These are phyloP conservation scores for Caerostris extrusa DNA, from an alignment of 1,140 invertebrate genomes.

Conservation along the genomic window DNA sequence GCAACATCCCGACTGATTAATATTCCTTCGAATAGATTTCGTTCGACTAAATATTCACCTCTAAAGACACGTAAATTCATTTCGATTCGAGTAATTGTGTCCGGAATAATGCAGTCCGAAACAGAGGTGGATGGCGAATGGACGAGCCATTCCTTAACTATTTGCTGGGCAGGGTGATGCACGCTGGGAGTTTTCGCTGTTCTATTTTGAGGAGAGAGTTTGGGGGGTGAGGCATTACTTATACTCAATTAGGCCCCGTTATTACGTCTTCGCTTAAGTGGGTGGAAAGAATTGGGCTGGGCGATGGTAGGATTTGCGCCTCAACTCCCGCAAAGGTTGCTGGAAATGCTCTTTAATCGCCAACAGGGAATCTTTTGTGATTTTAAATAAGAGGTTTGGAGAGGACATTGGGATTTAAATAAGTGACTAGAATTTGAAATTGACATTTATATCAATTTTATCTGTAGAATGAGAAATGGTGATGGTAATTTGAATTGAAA, in stretches of 20 bases:
- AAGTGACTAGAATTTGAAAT: no score
- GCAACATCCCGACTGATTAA: no score
- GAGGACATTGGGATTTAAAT: not conserved
- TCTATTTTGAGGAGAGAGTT: not conserved
- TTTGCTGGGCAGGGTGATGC: not conserved
- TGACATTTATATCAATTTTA: no score
- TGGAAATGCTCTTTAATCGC: not conserved
- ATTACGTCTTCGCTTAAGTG: slow-evolving; percentile 61
- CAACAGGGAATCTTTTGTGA: not conserved
- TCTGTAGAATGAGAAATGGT: no score
- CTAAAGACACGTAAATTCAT: not conserved
- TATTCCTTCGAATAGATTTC: not conserved
- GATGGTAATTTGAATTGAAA: no score
- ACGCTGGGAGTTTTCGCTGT: not conserved
- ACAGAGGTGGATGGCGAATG: not conserved
- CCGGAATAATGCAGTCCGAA: not conserved
- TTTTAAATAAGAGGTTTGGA: not conserved
- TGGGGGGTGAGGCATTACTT: slow-evolving; percentile 6
- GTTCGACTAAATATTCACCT: not conserved
- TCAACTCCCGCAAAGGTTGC: not conserved
- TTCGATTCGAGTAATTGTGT: not conserved
- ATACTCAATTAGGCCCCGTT: slow-evolving; percentile 45
- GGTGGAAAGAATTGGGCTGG: slow-evolving; percentile 60
- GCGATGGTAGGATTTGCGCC: not conserved
- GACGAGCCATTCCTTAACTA: slow-evolving; percentile 3